Evolutionary conservation across 2,113 vertebrate genomes (phyloP).

Genomic region (Epinephelus moara): DNA sequence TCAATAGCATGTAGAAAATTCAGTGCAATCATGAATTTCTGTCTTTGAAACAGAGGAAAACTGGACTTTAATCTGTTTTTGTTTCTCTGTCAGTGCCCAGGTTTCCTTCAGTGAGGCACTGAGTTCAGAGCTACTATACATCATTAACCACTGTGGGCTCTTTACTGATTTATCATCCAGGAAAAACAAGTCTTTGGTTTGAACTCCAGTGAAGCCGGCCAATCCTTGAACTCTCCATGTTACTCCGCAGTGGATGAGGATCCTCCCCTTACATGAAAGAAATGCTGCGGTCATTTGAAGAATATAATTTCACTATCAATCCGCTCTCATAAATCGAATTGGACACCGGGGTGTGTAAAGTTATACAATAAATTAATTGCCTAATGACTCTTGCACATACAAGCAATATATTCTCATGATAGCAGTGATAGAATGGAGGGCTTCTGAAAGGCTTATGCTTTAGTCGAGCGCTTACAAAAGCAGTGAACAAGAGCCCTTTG

Average conservation of each 20-base stretch:
- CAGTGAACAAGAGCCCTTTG: conserved; percentile 18
- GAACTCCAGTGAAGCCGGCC: conserved; percentile 48
- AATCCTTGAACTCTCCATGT: conserved; percentile 56
- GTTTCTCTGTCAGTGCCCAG: conserved; percentile 12
- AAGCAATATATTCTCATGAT: conserved; percentile 51
- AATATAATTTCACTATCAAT: conserved; percentile 48
- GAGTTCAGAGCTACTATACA: conserved; percentile 24
- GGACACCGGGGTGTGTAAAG: conserved; percentile 54
- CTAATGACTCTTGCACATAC: conserved; percentile 61
- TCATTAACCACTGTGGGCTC: conserved; percentile 52
- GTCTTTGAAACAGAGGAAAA: not conserved
- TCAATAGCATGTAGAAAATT: not conserved
- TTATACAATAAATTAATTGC: conserved; percentile 60
- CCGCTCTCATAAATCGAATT: conserved; percentile 35
- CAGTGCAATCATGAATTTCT: not conserved
- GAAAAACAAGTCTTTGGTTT: conserved; percentile 49
- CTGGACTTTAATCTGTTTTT: not conserved
- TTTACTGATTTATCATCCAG: conserved; percentile 69
- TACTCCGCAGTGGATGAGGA: conserved; percentile 19
- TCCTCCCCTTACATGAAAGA: conserved; percentile 35
- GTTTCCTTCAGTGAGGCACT: conserved; percentile 34
- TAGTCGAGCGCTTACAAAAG: conserved; percentile 39
- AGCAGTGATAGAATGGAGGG: conserved; percentile 14
- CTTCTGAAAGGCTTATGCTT: conserved; percentile 25
- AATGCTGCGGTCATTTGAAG: conserved; percentile 45